Base-by-base conservation (phyloP, 2,888 invertebrate genomes). In the Amaurobius ferox region DNA sequence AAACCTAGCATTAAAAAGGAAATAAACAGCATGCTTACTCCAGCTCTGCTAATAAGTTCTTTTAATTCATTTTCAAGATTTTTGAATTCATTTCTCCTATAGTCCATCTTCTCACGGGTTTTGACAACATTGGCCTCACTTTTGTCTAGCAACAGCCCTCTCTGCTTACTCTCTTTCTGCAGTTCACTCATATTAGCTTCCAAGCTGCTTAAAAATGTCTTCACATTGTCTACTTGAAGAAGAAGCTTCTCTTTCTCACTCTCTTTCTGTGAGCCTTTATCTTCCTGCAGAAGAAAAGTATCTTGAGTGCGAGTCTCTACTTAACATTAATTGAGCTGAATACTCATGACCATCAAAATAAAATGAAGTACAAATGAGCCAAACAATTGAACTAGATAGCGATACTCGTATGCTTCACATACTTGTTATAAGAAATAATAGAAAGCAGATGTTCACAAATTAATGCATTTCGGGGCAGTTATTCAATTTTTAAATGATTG, bases 211-310 rank as follows among this genome's bases (percentile, higher is more conserved):
- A 85, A 23, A 72, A 66, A 66, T 13, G 40, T 67, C 1, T 35
- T 35, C 28, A 77, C 11, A 55, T 83, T 72, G 19, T 72, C 77
- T 19, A 77, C 19, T 39, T 77, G 64, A 9, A 77, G 44, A 35
- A 77, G 67, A 2, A 83, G 67, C 67, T 67, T 83, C 39, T 71
- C 66, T 55, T 61, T 83, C n/a, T 83, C 83, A 71, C 72, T 48
- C 30, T 83, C 83, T 39, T 77, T 85, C 26, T 72, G 64, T n/a
- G 83, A 71, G 11, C 83, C 77, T 61, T 77, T 77, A 0, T 85
- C 71, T 40, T 72, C 77, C 83, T 85, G 11, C 0, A 7, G 9
- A 35, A 35, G 9, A n/a, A n/a, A n/a, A n/a, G n/a, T n/a, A n/a
- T n/a, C n/a, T n/a, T n/a, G n/a, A n/a, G n/a, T n/a, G n/a, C n/a